These are phyloP conservation scores for Mola mola DNA, from an alignment of 2,113 vertebrate genomes.

Conservation along the genomic window DNA sequence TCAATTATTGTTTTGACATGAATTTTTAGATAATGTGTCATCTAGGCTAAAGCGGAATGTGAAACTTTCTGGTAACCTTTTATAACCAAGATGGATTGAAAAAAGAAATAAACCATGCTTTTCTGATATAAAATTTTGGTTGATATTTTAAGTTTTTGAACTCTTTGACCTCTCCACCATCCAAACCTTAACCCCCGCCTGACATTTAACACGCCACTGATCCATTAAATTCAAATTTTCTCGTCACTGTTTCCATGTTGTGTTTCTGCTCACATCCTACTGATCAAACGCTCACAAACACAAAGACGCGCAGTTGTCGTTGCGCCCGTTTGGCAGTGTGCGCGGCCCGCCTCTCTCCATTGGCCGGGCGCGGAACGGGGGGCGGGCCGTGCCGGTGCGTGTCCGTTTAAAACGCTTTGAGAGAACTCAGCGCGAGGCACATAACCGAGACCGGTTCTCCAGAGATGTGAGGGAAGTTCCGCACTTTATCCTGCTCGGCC, in stretches of 20 bases:
- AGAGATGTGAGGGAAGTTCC: conserved; percentile 33
- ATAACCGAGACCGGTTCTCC: conserved; percentile 58
- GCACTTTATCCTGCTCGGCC: conserved; percentile 2
- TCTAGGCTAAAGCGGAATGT: no score
- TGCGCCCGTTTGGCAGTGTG: not conserved
- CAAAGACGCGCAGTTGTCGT: not conserved
- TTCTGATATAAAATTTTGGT: not conserved
- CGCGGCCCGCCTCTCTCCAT: conserved; percentile 37
- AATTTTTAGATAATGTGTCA: no score
- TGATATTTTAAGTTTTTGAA: not conserved
- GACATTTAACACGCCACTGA: not conserved
- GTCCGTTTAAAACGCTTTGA: conserved; percentile 76
- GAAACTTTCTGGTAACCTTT: no score
- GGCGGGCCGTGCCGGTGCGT: conserved; percentile 62
- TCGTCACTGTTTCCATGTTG: conserved; percentile 1
- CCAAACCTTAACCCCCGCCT: not conserved
- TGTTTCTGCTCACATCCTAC: conserved; percentile 5
- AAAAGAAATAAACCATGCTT: no score
- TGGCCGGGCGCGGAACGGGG: conserved; percentile 39
- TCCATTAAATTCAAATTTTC: conserved; percentile 3
- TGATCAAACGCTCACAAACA: not conserved
- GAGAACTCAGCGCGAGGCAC: conserved; percentile 59
- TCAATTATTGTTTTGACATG: not conserved
- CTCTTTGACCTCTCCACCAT: not conserved
- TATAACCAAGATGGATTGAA: no score